These are phyloP conservation scores for Tylochromis polylepis DNA, from an alignment of 2,113 vertebrate species.

Conservation along the genomic window DNA sequence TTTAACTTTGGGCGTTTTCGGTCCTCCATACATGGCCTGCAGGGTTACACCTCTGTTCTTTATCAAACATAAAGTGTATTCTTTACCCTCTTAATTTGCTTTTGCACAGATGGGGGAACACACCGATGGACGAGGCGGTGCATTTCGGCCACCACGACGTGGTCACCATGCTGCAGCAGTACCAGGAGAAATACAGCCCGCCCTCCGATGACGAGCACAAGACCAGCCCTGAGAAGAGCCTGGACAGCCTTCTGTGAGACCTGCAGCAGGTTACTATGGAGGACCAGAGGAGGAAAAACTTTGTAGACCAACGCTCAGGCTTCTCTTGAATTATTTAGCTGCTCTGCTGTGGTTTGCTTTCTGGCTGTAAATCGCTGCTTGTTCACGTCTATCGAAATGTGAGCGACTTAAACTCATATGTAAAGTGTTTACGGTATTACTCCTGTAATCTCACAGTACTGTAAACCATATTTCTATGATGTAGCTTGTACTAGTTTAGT, in stretches of 20 bases:
- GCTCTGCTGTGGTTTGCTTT: slow-evolving; percentile 1
- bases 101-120: slow-evolving; percentile 88
- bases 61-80: background rate
- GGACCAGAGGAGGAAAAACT: background rate
- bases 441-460: background rate
- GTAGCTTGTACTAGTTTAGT: slow-evolving; percentile 13
- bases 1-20: background rate
- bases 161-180: slow-evolving; percentile 85
- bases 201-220: slow-evolving; percentile 66
- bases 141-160: slow-evolving; percentile 95
- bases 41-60: background rate
- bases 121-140: slow-evolving; percentile 90
- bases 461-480: background rate
- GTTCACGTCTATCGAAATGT: background rate
- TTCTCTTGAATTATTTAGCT: background rate
- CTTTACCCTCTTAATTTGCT: background rate
- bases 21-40: background rate
- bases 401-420: background rate
- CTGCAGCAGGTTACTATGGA: background rate
- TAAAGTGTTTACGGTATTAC: slow-evolving; percentile 2
- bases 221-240: slow-evolving; percentile 81
- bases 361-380: background rate
- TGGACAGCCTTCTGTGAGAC: slow-evolving; percentile 86
- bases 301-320: background rate
- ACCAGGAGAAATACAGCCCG: slow-evolving; percentile 82